phyloP scores from a whole-genome alignment of 2,888 invertebrate species.

The Ellobium chinense region DNA sequence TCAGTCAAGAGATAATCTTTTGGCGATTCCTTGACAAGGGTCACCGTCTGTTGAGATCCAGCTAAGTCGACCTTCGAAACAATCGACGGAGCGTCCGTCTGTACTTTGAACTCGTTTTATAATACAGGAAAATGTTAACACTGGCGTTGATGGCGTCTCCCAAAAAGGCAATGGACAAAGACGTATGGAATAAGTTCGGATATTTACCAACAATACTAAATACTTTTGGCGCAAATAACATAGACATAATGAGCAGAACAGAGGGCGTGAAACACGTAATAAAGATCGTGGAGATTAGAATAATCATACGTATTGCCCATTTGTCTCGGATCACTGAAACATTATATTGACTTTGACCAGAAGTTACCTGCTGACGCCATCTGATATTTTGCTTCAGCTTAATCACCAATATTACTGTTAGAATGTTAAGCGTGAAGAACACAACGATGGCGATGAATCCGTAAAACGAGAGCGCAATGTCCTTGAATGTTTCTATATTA shows the following conservation, averaged over 20 bases:
- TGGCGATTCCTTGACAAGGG: too few species aligned
- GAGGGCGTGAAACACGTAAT: not conserved
- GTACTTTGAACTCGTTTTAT: not conserved
- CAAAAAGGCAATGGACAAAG: not conserved
- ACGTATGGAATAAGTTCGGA: not conserved
- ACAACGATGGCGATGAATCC: not conserved
- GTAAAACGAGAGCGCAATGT: not conserved
- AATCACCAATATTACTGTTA: not conserved
- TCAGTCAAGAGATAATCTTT: too few species aligned
- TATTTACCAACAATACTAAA: not conserved
- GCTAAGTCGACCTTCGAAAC: not conserved
- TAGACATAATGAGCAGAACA: not conserved
- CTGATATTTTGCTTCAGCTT: not conserved
- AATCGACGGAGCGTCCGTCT: not conserved
- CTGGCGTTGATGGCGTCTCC: not conserved
- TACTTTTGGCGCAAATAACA: not conserved
- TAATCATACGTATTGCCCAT: not conserved
- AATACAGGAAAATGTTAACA: not conserved
- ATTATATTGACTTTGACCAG: not conserved
- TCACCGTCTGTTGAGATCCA: too few species aligned
- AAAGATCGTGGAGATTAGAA: not conserved
- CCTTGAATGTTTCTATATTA: too few species aligned
- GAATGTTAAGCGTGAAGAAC: not conserved
- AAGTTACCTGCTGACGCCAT: not conserved
- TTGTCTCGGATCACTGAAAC: not conserved